Conservation (phyloP, 1,140 invertebrate species). For the Leptinotarsa texana region DNA sequence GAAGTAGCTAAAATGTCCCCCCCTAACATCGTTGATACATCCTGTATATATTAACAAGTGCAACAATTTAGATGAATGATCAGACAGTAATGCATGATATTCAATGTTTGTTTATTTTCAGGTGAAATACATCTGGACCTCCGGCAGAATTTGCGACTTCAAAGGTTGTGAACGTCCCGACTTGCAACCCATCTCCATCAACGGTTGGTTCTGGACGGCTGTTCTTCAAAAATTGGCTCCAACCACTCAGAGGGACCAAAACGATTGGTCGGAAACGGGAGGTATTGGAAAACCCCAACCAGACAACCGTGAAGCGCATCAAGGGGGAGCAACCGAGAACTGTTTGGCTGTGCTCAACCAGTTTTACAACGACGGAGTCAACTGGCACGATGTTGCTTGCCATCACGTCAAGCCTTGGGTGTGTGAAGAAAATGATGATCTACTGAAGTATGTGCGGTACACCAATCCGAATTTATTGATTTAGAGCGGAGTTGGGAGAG, state of each 20-base stretch:
- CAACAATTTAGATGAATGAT: too few relatives aligned
- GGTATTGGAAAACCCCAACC: slow-evolving; percentile 80
- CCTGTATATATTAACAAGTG: too few relatives aligned
- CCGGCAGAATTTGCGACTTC: slow-evolving; percentile 81
- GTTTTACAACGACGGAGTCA: slow-evolving; percentile 84
- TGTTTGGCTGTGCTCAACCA: slow-evolving; percentile 80
- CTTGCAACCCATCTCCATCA: slow-evolving; percentile 73
- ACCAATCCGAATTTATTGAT: slow-evolving; percentile 75
- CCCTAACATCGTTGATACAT: too few relatives aligned
- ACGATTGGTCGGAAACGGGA: slow-evolving; percentile 82
- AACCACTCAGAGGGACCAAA: slow-evolving; percentile 72
- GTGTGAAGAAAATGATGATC: slow-evolving; percentile 80
- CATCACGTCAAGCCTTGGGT: slow-evolving; percentile 82
- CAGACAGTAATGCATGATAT: slow-evolving; percentile 54
- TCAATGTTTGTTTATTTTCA: slow-evolving; percentile 62
- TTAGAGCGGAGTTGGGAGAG: slow-evolving; percentile 52
- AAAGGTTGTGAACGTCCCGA: slow-evolving; percentile 80
- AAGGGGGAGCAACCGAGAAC: slow-evolving; percentile 78
- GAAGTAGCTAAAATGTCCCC: too few relatives aligned
- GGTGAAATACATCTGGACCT: slow-evolving; percentile 85
- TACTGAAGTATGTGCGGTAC: slow-evolving; percentile 78
- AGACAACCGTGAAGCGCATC: slow-evolving; percentile 76
- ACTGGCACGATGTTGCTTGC: slow-evolving; percentile 86
- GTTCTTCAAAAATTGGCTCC: slow-evolving; percentile 79
- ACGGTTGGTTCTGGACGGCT: slow-evolving; percentile 88